Base-by-base conservation (phyloP, 2,113 vertebrate genomes). In the Oostethus manadensis region DNA sequence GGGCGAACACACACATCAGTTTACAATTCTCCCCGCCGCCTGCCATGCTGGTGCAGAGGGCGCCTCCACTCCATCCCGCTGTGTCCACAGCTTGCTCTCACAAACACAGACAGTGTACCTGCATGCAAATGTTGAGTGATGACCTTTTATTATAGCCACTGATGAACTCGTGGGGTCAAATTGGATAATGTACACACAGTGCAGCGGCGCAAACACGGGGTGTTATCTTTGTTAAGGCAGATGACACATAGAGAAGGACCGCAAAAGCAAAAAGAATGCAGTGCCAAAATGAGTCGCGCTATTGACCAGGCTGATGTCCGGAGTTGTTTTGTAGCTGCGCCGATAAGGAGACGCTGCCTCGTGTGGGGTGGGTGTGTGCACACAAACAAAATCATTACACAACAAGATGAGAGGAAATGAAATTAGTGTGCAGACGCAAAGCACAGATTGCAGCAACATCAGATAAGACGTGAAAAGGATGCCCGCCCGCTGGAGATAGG, bases 361-460 rank as follows among this genome's bases (percentile, higher is more conserved):
- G 60, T n/a, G 58, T 33, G 22, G 54, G n/a, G 51, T 45, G 56
- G 49, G 18, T 15, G 51, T n/a, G 33, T 38, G 26, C 10, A 14
- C 8, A 56, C 16, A 64, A 21, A 58, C 43, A 44, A 49, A 69
- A 71, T 77, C 21, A 71, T 73, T 64, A 77, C 8, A 72, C 46
- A 70, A 51, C 29, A 56, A 61, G 46, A 59, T 58, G 40, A 68
- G 49, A 82, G 74, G 71, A 80, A 83, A 84, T 78, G 22, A 80
- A 84, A 80, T 83, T 73, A 84, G 61, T 56, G 68, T 40, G 60
- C 50, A 64, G 66, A 76, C 29, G 48, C 60, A 23, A 62, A 50
- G 1, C 26, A 58, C 8, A 55, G 68, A 66, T 72, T 62, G 23
- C 43, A 50, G 57, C 22, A 47, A 65, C 60, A 65, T 22, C 49